These are phyloP conservation scores for Aldrovandia affinis DNA, from an alignment of 2,797 vertebrate species.

Conservation along the genomic window DNA sequence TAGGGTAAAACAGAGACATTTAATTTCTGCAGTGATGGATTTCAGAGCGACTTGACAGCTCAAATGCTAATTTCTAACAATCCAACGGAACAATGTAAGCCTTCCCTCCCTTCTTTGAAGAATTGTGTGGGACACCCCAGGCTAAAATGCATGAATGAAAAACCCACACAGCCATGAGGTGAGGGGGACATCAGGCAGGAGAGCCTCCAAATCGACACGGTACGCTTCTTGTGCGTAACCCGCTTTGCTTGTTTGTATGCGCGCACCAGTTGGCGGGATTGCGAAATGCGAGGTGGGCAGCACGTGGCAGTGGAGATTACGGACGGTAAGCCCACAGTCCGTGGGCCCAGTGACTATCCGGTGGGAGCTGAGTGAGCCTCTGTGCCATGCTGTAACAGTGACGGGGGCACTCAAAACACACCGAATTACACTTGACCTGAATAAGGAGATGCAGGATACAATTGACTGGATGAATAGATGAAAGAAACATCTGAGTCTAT, in stretches of 20 bases:
- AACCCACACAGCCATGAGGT: neutral
- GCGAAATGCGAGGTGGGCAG: constrained; percentile 1
- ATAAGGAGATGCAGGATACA: constrained; percentile 17
- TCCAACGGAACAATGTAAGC: neutral
- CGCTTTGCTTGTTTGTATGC: neutral
- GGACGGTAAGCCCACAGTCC: constrained; percentile 35
- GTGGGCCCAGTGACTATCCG: constrained; percentile 55
- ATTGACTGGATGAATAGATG: constrained; percentile 21
- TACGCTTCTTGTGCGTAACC: neutral
- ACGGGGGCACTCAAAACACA: constrained; percentile 53
- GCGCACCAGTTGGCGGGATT: constrained; percentile 1
- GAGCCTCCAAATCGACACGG: neutral
- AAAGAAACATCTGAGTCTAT: neutral
- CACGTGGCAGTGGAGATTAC: constrained; percentile 37
- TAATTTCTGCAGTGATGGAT: constrained; percentile 54
- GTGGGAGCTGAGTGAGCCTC: constrained; percentile 60
- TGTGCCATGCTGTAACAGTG: constrained; percentile 62
- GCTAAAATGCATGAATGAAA: neutral
- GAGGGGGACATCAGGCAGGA: neutral
- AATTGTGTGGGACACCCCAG: constrained; percentile 3
- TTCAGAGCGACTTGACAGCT: constrained; percentile 49
- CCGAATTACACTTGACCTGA: constrained; percentile 42
- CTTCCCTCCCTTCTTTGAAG: neutral
- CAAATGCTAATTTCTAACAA: constrained; percentile 52
- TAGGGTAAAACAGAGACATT: constrained; percentile 39